Base-by-base conservation (phyloP, 2,113 vertebrate species). In the Gymnogyps californianus region DNA sequence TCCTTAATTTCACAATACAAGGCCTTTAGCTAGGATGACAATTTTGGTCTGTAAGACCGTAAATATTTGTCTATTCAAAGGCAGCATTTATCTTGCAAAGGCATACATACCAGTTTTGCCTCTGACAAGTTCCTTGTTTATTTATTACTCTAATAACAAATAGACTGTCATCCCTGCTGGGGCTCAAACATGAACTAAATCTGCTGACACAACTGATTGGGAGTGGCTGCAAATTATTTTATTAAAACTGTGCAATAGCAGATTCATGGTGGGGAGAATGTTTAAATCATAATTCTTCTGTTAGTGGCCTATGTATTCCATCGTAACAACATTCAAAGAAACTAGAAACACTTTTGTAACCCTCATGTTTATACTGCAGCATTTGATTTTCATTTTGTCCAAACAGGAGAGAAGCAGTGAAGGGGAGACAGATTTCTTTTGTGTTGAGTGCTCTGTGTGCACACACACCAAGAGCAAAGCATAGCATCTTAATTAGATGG, bases 141-240 rank as follows among this genome's bases (percentile, higher is more conserved):
- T 98, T 98, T 98, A 98, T 98, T 98, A 98, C 95, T 96, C 96
- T 97, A 98, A 98, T 98, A 98, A 98, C 97, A 98, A 98, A 98
- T 98, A 97, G 97, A 98, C 97, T 98, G 98, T 98, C 98, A 98
- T 92, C 93, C 97, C 98, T 87, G 47, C 93, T 97, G 94, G 97
- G 97, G 93, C 91, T 85, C 97, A 96, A 96, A 97, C 91, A 97
- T 89, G 94, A 97, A 94, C 95, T 97, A 96, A 97, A 96, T 93
- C 94, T 97, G 96, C 96, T 98, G 97, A 96, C 96, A 97, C 93
- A 97, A 97, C 94, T 96, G 93, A 97, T 97, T 97, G 95, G 91
- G 90, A 97, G 87, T 2, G 42, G 91, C 95, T 96, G 83, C 86
- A 97, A 97, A 97, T 98, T 97, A 97, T 97, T 97, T 96, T 95